Percentiles rank a stretch among this genome's conserved stretches.
These are phyloP conservation scores for Manis pentadactyla DNA, from an alignment of 2,797 vertebrate genomes.

Conservation along the genomic window DNA sequence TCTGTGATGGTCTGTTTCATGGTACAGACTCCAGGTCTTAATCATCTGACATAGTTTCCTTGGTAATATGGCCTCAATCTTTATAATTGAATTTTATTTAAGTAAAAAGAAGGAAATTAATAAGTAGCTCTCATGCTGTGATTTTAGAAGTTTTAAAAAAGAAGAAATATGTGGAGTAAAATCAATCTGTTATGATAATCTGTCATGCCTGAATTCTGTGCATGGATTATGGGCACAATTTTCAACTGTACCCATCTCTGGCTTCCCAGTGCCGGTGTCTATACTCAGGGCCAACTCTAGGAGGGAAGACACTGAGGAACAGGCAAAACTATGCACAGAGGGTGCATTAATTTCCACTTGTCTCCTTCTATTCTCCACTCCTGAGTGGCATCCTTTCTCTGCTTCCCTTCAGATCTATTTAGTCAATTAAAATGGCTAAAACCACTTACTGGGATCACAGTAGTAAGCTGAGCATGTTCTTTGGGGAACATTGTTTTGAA, in stretches of 20 bases:
- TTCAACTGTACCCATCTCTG: background rate
- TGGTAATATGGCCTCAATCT: background rate
- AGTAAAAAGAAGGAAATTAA: slow-evolving; percentile 9
- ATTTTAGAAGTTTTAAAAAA: background rate
- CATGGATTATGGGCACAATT: background rate
- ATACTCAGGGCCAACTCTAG: background rate
- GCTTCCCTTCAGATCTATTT: background rate
- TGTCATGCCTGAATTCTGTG: background rate
- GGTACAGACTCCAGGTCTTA: background rate
- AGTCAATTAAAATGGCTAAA: background rate
- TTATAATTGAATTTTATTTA: background rate
- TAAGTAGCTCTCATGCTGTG: background rate
- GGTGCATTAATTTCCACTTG: background rate
- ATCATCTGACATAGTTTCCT: background rate
- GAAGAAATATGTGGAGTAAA: background rate
- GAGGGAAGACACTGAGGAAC: background rate
- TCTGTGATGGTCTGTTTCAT: background rate
- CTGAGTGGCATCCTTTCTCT: background rate
- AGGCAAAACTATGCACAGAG: background rate
- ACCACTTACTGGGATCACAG: background rate
- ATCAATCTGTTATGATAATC: background rate
- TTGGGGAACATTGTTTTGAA: background rate
- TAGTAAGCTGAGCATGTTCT: background rate
- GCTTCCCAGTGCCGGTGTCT: background rate
- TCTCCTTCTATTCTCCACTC: background rate